Evolutionary conservation across 2,797 vertebrate species (phyloP), one percentile per base, ranked within the genome.

Genomic region (Aselliscus stoliczkanus): DNA sequence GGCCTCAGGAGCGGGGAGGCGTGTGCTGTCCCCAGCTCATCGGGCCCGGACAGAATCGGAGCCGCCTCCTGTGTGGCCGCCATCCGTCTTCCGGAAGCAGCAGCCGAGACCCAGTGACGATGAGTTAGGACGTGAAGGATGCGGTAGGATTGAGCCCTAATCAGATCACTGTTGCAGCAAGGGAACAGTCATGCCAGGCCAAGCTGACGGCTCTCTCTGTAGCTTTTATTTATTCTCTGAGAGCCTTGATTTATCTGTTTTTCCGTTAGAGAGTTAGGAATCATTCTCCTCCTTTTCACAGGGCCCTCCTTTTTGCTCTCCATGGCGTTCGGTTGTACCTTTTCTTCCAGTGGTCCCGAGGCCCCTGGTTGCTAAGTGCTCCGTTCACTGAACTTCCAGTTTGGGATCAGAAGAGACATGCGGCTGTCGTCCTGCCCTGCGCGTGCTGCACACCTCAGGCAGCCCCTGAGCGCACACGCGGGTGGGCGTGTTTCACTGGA

Each of bases 121-220:
- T 97, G 97, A 95, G 91, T 97, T 97, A 90, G 96, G 13, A 3
- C 21, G 0, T 95, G 93, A 97, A 83, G 90, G 85, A 96, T 95
- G 94, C 9, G 52, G 34, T 96, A 87, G 93, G 76, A 95, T 37
- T 96, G 96, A 94, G 93, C 96, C 85, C 89, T 97, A 91, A 97
- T 98, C 96, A 97, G 95, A 96, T 97, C 96, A 64, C 96, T 95
- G 94, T 93, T 94, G 95, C 75, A 83, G 95, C 93, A 88, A 79
- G 92, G 69, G 90, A 18, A 90, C 82, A 88, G 34, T 58, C 54
- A 65, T 81, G 79, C 37, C 47, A 13, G 70, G 95, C 72, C 37
- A 47, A 95, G 42, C 64, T 58, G 67, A 83, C 65, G 90, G 77
- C 82, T 97, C 79, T 98, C 95, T 97, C 84, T 80, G 13, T 60